Conservation (phyloP, 1,140 invertebrate genomes). For the Epicauta chinensis region DNA sequence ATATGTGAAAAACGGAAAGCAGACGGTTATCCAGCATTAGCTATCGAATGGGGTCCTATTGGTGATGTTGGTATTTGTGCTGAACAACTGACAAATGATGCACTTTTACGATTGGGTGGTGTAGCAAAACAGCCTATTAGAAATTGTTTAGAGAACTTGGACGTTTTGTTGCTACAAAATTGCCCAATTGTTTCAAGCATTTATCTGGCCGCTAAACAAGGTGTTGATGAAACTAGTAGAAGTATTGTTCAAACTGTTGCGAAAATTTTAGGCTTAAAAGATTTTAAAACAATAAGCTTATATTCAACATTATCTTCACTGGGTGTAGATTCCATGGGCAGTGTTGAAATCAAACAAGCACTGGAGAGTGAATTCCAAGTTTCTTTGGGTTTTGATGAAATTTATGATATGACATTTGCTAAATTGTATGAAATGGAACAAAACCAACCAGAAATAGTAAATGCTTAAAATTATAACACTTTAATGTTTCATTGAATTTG, state of each 20-base stretch:
- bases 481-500: too few relatives aligned
- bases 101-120: conserved; percentile 67
- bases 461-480: too few relatives aligned
- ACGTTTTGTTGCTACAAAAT: conserved; percentile 61
- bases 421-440: too few relatives aligned
- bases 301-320: conserved; percentile 70
- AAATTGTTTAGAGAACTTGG: conserved; percentile 63
- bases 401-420: too few relatives aligned
- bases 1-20: conserved; percentile 55
- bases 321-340: conserved; percentile 80
- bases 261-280: conserved; percentile 49
- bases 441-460: too few relatives aligned
- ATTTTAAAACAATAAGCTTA: conserved; percentile 46
- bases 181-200: conserved; percentile 61
- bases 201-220: conserved; percentile 53
- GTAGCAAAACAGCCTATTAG: conserved; percentile 76
- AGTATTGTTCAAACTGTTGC: conserved; percentile 56
- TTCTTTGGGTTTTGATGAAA: too few relatives aligned
- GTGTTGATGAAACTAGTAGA: conserved; percentile 45
- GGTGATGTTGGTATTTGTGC: conserved; percentile 67
- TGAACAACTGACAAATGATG: conserved; percentile 73
- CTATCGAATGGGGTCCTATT: conserved; percentile 58
- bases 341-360: conserved; percentile 69
- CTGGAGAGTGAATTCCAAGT: conserved; percentile 59
- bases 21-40: conserved; percentile 52